phyloP scores from a whole-genome alignment of 2,888 invertebrate genomes.

The Eupithecia dodoneata region DNA sequence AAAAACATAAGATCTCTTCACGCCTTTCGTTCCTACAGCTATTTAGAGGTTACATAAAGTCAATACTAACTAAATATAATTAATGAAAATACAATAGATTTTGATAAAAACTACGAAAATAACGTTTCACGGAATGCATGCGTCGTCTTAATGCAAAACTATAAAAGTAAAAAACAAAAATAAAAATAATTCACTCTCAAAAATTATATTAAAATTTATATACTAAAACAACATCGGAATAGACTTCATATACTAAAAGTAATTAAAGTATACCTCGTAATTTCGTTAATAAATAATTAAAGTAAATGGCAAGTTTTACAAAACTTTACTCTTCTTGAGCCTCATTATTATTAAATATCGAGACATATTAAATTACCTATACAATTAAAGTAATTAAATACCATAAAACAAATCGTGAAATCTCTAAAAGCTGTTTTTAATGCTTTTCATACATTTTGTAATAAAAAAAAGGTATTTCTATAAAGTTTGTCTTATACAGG shows the following conservation, averaged over 20 bases:
- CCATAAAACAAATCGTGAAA: neutral
- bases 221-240: slow-evolving; percentile 15
- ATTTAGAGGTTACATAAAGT: neutral
- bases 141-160: neutral
- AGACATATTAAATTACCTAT: neutral
- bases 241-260: slow-evolving; percentile 15
- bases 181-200: slow-evolving; percentile 12
- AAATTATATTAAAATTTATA: slow-evolving; percentile 16
- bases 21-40: neutral
- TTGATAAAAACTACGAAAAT: neutral
- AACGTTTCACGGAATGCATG: slow-evolving; percentile 16
- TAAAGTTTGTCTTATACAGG: neutral
- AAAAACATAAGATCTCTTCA: neutral
- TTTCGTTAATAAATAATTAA: slow-evolving; percentile 4
- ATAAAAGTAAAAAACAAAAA: slow-evolving; percentile 23
- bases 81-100: neutral
- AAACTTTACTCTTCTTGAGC: neutral
- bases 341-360: neutral
- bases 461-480: neutral
- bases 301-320: slow-evolving; percentile 22
- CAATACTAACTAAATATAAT: neutral
- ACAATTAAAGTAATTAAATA: neutral
- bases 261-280: slow-evolving; percentile 24
- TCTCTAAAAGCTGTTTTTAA: neutral
- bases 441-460: neutral